These are phyloP conservation scores for Tridacna gigas DNA, from an alignment of 2,888 invertebrate genomes.

Conservation along the genomic window DNA sequence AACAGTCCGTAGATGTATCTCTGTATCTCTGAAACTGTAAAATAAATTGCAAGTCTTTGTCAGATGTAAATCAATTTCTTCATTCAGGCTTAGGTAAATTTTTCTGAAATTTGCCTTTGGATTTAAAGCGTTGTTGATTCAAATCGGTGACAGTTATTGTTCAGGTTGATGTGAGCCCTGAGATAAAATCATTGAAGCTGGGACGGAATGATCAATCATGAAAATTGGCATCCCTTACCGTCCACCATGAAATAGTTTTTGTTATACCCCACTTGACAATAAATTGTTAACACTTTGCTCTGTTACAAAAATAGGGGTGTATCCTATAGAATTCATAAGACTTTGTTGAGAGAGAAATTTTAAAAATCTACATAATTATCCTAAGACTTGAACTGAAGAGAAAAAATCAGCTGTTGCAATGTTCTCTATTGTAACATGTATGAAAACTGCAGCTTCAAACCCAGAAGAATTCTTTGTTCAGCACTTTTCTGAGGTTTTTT, in stretches of 20 bases:
- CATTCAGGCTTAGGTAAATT: slow-evolving; percentile 38
- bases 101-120: slow-evolving; percentile 40
- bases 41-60: slow-evolving; percentile 57
- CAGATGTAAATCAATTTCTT: slow-evolving; percentile 53
- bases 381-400: too few relatives aligned
- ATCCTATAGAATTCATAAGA: not conserved
- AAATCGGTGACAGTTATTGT: slow-evolving; percentile 60
- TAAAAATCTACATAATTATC: too few relatives aligned
- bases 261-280: slow-evolving; percentile 33
- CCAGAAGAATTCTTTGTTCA: too few relatives aligned
- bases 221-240: slow-evolving; percentile 47
- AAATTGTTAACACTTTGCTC: slow-evolving; percentile 43
- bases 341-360: too few relatives aligned
- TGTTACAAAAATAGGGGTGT: not conserved
- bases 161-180: slow-evolving; percentile 37
- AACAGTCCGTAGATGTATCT: not conserved
- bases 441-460: too few relatives aligned
- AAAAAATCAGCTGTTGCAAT: too few relatives aligned
- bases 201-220: slow-evolving; percentile 54
- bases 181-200: slow-evolving; percentile 63
- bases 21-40: slow-evolving; percentile 25
- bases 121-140: slow-evolving; percentile 46
- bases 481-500: not conserved
- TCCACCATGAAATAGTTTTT: slow-evolving; percentile 47
- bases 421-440: too few relatives aligned